Evolutionary conservation across 2,113 vertebrate genomes (phyloP).

Genomic region (Notechis scutatus): DNA sequence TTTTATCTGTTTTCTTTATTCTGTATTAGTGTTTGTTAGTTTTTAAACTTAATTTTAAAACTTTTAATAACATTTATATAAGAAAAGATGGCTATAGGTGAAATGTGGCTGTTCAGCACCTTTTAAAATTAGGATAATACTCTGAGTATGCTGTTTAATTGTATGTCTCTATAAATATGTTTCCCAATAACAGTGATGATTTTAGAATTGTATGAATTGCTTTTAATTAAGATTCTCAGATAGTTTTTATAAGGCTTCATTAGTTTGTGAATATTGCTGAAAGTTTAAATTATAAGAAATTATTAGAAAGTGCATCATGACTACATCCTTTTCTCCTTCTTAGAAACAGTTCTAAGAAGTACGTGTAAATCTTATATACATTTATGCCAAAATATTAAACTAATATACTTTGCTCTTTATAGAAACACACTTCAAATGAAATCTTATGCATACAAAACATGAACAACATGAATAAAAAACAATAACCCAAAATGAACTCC

Average conservation of each 20-base stretch:
- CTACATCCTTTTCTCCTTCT: not conserved
- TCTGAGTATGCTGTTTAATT: slow-evolving; percentile 14
- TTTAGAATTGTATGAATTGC: slow-evolving; percentile 9
- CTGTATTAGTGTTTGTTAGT: not conserved
- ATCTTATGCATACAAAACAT: not conserved
- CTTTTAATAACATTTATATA: not conserved
- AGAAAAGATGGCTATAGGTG: not conserved
- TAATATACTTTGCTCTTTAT: not conserved
- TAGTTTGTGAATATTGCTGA: slow-evolving; percentile 24
- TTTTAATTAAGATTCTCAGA: slow-evolving; percentile 24
- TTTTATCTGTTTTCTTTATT: not conserved
- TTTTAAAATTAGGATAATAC: slow-evolving; percentile 5
- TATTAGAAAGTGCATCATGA: not conserved
- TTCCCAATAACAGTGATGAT: slow-evolving; percentile 22
- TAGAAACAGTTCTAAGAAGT: not conserved
- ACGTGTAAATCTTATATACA: not conserved
- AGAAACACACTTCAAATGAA: not conserved
- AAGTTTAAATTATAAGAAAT: slow-evolving; percentile 19
- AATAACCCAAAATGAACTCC: not conserved
- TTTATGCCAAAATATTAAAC: not conserved
- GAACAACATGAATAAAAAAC: not conserved
- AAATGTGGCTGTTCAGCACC: slow-evolving; percentile 4
- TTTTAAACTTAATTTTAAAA: not conserved
- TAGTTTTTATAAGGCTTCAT: slow-evolving; percentile 16
- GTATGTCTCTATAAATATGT: slow-evolving; percentile 17